phyloP scores from a whole-genome alignment of 2,113 vertebrate species.

The Marcusenius ussheri region DNA sequence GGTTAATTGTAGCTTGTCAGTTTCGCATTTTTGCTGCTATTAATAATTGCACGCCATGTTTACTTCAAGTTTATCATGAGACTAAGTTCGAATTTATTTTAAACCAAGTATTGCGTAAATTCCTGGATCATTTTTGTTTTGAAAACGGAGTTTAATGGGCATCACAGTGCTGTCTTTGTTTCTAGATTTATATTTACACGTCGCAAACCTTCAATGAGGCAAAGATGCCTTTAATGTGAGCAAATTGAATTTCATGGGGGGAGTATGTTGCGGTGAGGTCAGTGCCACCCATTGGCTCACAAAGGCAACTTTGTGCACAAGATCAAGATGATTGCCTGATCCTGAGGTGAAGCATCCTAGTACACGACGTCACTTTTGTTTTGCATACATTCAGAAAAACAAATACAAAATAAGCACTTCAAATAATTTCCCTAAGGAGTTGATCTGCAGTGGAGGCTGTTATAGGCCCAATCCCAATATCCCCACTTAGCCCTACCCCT shows the following conservation, averaged over 20 bases:
- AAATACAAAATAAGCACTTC: neutral
- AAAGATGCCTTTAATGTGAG: constrained; percentile 29
- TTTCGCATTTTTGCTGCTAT: neutral
- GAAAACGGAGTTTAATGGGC: neutral
- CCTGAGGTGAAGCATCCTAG: neutral
- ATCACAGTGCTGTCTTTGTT: constrained; percentile 29
- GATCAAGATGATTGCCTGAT: neutral
- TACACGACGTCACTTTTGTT: neutral
- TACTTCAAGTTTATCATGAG: constrained; percentile 21
- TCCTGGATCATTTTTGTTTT: constrained; percentile 5
- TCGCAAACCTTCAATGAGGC: constrained; percentile 22
- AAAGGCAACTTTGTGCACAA: neutral
- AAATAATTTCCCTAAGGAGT: neutral
- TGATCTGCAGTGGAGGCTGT: neutral
- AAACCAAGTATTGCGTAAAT: neutral
- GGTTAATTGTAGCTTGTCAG: neutral
- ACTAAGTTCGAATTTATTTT: constrained; percentile 25
- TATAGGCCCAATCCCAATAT: neutral
- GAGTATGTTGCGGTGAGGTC: constrained; percentile 21
- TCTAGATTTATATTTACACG: constrained; percentile 31
- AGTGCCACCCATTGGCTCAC: neutral
- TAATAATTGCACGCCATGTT: neutral
- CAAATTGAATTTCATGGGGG: constrained; percentile 29
- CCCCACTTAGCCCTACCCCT: too few species aligned
- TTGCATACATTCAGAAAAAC: neutral